Conservation (phyloP, 1,140 invertebrate genomes). For the Aradophagus sp. region DNA sequence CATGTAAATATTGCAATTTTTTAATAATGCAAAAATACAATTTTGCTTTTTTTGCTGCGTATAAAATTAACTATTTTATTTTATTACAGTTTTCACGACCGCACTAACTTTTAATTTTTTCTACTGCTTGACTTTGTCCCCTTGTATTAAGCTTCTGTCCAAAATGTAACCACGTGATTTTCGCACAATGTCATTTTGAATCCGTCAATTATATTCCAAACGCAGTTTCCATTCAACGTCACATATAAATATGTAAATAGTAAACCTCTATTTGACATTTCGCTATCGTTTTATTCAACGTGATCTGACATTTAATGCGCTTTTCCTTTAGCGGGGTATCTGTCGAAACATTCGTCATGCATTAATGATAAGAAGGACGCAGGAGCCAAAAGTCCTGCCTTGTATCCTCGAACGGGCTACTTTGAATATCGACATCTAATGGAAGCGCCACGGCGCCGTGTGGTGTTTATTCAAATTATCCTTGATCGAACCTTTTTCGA, state of each 20-base stretch:
- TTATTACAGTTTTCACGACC: too few species aligned
- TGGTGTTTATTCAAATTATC: conserved; percentile 65
- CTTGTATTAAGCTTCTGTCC: too few species aligned
- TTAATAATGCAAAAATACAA: too few species aligned
- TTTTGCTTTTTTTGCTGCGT: too few species aligned
- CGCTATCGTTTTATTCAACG: conserved; percentile 48
- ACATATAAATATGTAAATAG: conserved; percentile 55
- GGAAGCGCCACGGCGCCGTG: conserved; percentile 53
- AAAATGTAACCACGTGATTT: conserved; percentile 31
- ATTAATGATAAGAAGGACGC: conserved; percentile 52
- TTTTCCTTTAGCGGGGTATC: conserved; percentile 50
- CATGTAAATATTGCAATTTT: too few species aligned
- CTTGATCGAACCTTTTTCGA: conserved; percentile 15
- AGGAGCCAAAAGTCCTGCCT: conserved; percentile 48
- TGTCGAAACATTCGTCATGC: conserved; percentile 55
- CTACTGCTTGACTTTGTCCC: too few species aligned
- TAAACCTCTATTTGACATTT: conserved; percentile 43
- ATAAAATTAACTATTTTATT: too few species aligned
- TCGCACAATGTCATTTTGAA: conserved; percentile 43
- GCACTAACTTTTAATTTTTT: too few species aligned
- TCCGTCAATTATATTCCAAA: conserved; percentile 41
- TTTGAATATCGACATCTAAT: conserved; percentile 64
- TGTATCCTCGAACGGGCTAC: conserved; percentile 50
- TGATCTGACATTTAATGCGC: conserved; percentile 52
- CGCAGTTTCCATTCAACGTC: conserved; percentile 41